Evolutionary conservation across 2,113 vertebrate genomes (phyloP), one percentile per base, ranked within the genome.

Genomic region (Anoplopoma fimbria): DNA sequence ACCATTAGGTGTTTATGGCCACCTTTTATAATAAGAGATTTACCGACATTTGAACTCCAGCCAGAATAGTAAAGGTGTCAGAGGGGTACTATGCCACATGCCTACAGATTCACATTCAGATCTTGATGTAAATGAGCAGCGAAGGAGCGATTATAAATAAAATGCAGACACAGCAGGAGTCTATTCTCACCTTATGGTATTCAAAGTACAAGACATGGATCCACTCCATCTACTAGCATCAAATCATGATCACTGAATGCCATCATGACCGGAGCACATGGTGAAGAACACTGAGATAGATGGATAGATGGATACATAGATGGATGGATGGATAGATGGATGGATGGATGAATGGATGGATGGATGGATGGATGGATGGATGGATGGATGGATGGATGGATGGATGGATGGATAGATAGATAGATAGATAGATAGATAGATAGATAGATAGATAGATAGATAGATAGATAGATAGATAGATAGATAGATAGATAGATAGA

Each of bases 1-100:
- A 67, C 92, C 90, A 92, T 94, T 91, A 93, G 86, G 51, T 89
- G 87, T 94, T 93, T 92, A 94, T 89, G 92, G 78, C 85, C 82
- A 68, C 81, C 84, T 91, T 93, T 92, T 91, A 89, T 91, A 90
- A 90, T 78, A 83, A 71, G 78, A 89, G 90, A 92, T 92, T 91
- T 92, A 94, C 85, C 4, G 90, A 83, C 87, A 82, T 88, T 85
- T 88, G 89, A 87, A 87, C 78, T 70, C 0, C 36, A 74, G 88
- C 88, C 91, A 90, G 89, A 84, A 88, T 34, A 88, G 75, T 92
- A 88, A 89, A 90, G 65, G 80, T 92, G 90, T 91, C 82, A 81
- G 4, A 68, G 77, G 79, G 84, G 77, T 61, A 8, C 47, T 58
- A 9, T 42, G 23, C 33, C 69, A 79, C 89, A 79, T 85, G 87